Evolutionary conservation across 2,113 vertebrate genomes (phyloP), one percentile per base, ranked within the genome.

Genomic region (Oenanthe melanoleuca): DNA sequence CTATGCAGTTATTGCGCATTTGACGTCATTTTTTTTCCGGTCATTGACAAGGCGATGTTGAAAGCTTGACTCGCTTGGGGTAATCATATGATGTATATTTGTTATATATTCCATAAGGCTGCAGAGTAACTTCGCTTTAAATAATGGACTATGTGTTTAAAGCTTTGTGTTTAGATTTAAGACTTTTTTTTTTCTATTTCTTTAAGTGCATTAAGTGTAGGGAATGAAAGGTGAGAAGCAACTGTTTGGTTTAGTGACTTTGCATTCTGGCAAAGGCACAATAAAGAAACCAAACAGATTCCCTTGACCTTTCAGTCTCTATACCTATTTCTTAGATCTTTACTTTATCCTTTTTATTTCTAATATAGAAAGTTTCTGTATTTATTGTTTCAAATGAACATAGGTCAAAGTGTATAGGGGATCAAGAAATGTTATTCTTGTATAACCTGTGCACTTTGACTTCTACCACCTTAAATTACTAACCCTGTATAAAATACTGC

Each of bases 91-190:
- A 97, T 97, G 95, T 98, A 66, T 98, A 97, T 97, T 96, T 97
- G 95, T 97, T 97, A 98, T 97, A 97, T 98, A 98, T 98, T 99
- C 99, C 99, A 99, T 99, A 99, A 99, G 99, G 99, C 99, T 99
- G 99, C 99, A 99, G 98, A 98, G 98, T 98, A 99, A 98, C 97
- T 98, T 98, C 95, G 98, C 99, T 99, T 99, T 98, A 98, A 98
- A 98, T 97, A 98, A 98, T 98, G 94, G 95, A 97, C 97, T 97
- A 98, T 95, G 96, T 98, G 97, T 98, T 98, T 97, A 99, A 98
- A 98, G 99, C 99, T 99, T 99, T 98, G 98, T 99, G 98, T 99
- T 98, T 98, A 98, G 97, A 97, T 98, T 98, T 98, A 98, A 98
- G 97, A 97, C 98, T 98, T 98, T 97, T 96, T 97, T 96, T 98